A percentile compares a stretch with the other conserved stretches of the same genome.
Conservation (phyloP, 2,797 vertebrate species). For the Macropodus opercularis region DNA sequence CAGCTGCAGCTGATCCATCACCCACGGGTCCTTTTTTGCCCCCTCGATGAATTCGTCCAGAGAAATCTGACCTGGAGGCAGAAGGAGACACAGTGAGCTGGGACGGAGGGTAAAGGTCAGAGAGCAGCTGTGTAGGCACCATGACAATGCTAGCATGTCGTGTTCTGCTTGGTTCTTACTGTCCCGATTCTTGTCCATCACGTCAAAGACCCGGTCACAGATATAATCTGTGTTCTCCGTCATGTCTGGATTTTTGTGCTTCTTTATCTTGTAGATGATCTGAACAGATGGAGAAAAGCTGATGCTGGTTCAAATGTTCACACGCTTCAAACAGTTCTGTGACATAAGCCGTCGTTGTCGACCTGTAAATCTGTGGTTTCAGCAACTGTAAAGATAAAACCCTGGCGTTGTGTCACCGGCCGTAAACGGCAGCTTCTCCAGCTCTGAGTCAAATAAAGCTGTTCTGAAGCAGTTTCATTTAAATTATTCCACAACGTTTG, state of each 20-base stretch:
- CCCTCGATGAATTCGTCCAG: slow-evolving; percentile 79
- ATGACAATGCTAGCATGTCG: not conserved
- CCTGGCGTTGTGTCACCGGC: no score
- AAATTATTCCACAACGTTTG: no score
- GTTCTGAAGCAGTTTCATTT: no score
- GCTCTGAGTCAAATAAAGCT: no score
- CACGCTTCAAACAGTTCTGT: no score
- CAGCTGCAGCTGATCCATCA: slow-evolving; percentile 78
- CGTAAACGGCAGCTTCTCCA: no score
- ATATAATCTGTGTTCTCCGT: slow-evolving; percentile 57
- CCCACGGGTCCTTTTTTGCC: slow-evolving; percentile 76
- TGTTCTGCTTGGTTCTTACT: slow-evolving; percentile 49
- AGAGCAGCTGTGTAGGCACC: not conserved
- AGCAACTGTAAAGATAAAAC: no score
- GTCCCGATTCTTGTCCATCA: slow-evolving; percentile 80
- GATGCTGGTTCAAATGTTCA: not conserved
- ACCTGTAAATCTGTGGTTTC: no score
- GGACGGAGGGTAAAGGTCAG: no score
- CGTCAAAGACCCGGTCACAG: slow-evolving; percentile 76
- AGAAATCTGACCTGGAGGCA: slow-evolving; percentile 72
- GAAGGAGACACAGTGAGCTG: not conserved
- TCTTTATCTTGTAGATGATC: slow-evolving; percentile 77
- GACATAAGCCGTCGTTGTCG: no score
- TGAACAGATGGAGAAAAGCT: slow-evolving; percentile 18
- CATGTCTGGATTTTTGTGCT: slow-evolving; percentile 24